phyloP scores from a whole-genome alignment of 2,888 invertebrate species.

The Drosophila heteroneura region DNA sequence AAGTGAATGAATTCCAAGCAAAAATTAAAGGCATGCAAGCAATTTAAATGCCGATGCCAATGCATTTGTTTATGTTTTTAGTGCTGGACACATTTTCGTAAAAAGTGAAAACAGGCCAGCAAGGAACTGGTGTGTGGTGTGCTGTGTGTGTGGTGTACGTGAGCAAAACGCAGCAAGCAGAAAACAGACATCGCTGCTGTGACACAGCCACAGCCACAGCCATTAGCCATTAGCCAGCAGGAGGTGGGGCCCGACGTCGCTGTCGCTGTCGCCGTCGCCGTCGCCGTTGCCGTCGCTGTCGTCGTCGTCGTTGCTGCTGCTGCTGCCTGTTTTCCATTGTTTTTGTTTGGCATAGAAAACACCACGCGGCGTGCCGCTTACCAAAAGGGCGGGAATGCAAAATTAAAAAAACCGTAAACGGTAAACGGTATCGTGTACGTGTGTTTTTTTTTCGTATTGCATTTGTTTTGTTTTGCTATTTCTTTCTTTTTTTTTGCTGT shows the following conservation, averaged over 20 bases:
- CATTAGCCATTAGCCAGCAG: conserved; percentile 31
- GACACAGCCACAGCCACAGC: conserved; percentile 23
- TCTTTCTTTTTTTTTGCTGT: conserved; percentile 1
- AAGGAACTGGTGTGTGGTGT: conserved; percentile 42
- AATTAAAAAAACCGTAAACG: conserved; percentile 9
- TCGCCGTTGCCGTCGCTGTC: conserved; percentile 10
- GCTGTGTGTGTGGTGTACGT: conserved; percentile 69
- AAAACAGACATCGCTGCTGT: conserved; percentile 58
- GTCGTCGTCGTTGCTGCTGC: conserved; percentile 13
- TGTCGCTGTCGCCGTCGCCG: conserved; percentile 21
- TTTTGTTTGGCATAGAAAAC: conserved; percentile 67
- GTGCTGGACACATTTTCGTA: conserved; percentile 36
- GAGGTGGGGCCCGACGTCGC: conserved; percentile 57
- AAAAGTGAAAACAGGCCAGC: conserved; percentile 67
- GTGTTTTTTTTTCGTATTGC: conserved; percentile 11
- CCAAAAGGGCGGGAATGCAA: conserved; percentile 73
- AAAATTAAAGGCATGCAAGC: conserved; percentile 16
- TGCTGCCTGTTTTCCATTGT: conserved; percentile 48
- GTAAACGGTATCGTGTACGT: conserved; percentile 16
- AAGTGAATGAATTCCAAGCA: conserved; percentile 15
- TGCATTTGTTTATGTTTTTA: conserved; percentile 63
- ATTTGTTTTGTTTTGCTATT: neutral
- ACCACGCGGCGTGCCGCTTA: conserved; percentile 64
- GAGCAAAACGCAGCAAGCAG: conserved; percentile 59
- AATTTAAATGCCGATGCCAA: conserved; percentile 16